Evolutionary conservation across 2,888 invertebrate genomes (phyloP).

Genomic region (Ischnus inquisitorius): DNA sequence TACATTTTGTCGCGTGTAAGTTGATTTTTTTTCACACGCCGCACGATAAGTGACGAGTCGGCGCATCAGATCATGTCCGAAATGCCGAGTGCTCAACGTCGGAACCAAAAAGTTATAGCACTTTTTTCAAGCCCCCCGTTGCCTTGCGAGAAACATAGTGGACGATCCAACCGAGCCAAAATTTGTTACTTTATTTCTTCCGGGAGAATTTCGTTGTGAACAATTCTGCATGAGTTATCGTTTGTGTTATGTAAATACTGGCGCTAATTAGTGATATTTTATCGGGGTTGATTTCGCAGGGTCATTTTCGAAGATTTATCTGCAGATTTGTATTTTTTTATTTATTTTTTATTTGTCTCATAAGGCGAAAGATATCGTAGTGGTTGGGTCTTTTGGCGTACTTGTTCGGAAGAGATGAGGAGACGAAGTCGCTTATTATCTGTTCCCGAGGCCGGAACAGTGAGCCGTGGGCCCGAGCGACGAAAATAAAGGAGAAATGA

Average conservation of each 20-base stretch:
- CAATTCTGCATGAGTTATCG: constrained; percentile 29
- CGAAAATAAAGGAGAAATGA: constrained; percentile 51
- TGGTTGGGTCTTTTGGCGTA: constrained; percentile 59
- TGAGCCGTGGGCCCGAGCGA: constrained; percentile 10
- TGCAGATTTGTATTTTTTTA: constrained; percentile 9
- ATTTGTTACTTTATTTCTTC: constrained; percentile 35
- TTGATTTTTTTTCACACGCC: constrained; percentile 43
- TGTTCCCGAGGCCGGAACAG: constrained; percentile 40
- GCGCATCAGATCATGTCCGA: constrained; percentile 16
- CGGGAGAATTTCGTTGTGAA: background rate
- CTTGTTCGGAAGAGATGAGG: constrained; percentile 33
- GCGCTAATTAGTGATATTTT: constrained; percentile 56
- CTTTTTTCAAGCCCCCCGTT: constrained; percentile 20
- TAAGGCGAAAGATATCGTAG: constrained; percentile 36
- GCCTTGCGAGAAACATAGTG: constrained; percentile 15
- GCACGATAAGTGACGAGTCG: constrained; percentile 9
- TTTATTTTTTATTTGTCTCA: constrained; percentile 46
- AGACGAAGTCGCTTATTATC: constrained; percentile 66
- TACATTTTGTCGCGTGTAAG: no score
- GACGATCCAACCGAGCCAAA: background rate
- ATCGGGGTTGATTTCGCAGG: constrained; percentile 37
- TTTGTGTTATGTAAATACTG: constrained; percentile 46
- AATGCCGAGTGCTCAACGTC: constrained; percentile 24
- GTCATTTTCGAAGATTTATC: constrained; percentile 46
- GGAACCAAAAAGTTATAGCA: background rate